Conservation (phyloP, 2,797 vertebrate genomes). For the Epinephelus awoara region DNA sequence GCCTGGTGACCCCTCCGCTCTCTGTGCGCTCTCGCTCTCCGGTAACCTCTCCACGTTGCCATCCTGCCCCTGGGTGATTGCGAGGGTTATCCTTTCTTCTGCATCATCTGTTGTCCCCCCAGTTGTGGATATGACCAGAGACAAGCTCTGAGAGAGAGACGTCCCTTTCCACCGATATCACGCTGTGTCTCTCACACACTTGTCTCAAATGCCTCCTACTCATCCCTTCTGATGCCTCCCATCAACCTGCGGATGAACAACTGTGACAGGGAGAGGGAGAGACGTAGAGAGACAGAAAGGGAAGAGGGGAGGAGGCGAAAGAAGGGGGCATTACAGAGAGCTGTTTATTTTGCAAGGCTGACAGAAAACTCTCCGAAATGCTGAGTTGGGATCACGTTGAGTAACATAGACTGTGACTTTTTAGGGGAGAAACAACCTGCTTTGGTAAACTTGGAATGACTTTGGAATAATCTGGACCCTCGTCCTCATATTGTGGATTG, state of each 20-base stretch:
- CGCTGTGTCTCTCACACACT: slow-evolving; percentile 74
- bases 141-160: slow-evolving; percentile 74
- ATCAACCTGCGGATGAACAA: slow-evolving; percentile 81
- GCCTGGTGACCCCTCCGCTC: slow-evolving; percentile 68
- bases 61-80: slow-evolving; percentile 75
- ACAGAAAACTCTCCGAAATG: slow-evolving; percentile 80
- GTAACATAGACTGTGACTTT: slow-evolving; percentile 79
- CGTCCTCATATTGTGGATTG: slow-evolving; percentile 60
- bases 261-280: slow-evolving; percentile 77
- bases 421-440: slow-evolving; percentile 79
- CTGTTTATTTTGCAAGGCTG: slow-evolving; percentile 84
- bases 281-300: slow-evolving; percentile 61
- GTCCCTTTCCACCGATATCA: slow-evolving; percentile 68
- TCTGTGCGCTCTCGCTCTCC: slow-evolving; percentile 26
- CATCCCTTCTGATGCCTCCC: slow-evolving; percentile 81
- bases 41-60: slow-evolving; percentile 49
- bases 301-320: slow-evolving; percentile 64
- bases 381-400: slow-evolving; percentile 78
- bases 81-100: slow-evolving; percentile 64
- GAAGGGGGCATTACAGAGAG: slow-evolving; percentile 73
- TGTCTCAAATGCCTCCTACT: slow-evolving; percentile 79
- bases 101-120: slow-evolving; percentile 72
- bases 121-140: slow-evolving; percentile 70
- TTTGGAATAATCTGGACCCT: slow-evolving; percentile 76
- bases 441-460: slow-evolving; percentile 84